Percentiles rank a stretch among this genome's conserved stretches.
Evolutionary conservation across 2,797 vertebrate genomes (phyloP).

Genomic region (Clarias fuscus): DNA sequence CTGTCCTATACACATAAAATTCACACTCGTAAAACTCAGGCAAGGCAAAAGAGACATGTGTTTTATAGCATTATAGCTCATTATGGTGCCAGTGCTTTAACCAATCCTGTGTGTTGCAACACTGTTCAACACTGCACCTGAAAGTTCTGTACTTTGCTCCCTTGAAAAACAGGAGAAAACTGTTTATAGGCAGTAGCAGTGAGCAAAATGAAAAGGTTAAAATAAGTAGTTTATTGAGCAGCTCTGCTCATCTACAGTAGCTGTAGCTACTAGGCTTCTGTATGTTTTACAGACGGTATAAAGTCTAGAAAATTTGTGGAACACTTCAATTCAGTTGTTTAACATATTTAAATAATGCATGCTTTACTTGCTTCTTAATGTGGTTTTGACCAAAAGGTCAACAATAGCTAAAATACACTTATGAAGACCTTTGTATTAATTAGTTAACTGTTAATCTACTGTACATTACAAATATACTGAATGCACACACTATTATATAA

Average conservation of each 20-base stretch:
- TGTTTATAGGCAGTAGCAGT: neutral
- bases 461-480: neutral
- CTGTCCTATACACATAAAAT: constrained; percentile 72
- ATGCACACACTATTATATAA: neutral
- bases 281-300: neutral
- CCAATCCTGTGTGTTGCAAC: neutral
- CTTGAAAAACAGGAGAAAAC: neutral
- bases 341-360: neutral
- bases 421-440: neutral
- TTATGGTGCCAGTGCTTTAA: neutral
- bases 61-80: neutral
- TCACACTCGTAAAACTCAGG: neutral
- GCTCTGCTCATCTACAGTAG: neutral
- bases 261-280: neutral
- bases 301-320: neutral
- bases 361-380: neutral
- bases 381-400: neutral
- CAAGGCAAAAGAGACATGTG: neutral
- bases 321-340: neutral
- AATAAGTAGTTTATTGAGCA: neutral
- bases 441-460: neutral
- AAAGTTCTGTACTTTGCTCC: neutral
- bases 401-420: neutral
- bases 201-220: neutral
- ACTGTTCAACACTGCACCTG: too few relatives aligned